These are phyloP conservation scores for Lepidocyrtoides sp. DNA, from an alignment of 2,888 invertebrate species.

Conservation along the genomic window DNA sequence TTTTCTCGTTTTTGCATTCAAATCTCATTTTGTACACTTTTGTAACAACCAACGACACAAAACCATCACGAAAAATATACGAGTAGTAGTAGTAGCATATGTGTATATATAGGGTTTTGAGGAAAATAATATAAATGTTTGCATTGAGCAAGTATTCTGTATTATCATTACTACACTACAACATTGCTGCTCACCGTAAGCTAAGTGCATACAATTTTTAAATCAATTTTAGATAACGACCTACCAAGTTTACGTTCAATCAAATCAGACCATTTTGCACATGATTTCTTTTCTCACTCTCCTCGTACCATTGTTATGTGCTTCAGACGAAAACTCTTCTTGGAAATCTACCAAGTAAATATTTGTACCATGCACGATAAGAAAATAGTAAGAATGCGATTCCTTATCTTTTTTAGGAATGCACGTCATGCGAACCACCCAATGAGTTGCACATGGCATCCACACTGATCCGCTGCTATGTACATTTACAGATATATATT, in stretches of 20 bases:
- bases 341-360: background rate
- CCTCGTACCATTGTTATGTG: background rate
- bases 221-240: conserved; percentile 67
- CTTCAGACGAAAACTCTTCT: background rate
- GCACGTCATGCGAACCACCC: conserved; percentile 1
- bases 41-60: conserved; percentile 35
- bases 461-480: background rate
- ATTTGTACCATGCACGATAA: background rate
- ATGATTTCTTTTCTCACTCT: conserved; percentile 22
- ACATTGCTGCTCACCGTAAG: background rate
- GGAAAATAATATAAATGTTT: background rate
- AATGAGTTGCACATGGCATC: background rate
- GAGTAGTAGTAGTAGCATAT: no score
- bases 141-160: background rate
- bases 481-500: background rate
- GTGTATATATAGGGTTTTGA: no score
- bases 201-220: conserved; percentile 53
- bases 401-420: conserved; percentile 18
- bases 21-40: conserved; percentile 65
- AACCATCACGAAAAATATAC: background rate
- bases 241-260: conserved; percentile 23
- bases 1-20: conserved; percentile 67
- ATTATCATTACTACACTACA: background rate
- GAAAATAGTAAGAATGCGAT: background rate
- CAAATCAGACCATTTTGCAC: conserved; percentile 63